Evolutionary conservation across 2,113 vertebrate species (phyloP).

Genomic region (Cebidichthys violaceus): DNA sequence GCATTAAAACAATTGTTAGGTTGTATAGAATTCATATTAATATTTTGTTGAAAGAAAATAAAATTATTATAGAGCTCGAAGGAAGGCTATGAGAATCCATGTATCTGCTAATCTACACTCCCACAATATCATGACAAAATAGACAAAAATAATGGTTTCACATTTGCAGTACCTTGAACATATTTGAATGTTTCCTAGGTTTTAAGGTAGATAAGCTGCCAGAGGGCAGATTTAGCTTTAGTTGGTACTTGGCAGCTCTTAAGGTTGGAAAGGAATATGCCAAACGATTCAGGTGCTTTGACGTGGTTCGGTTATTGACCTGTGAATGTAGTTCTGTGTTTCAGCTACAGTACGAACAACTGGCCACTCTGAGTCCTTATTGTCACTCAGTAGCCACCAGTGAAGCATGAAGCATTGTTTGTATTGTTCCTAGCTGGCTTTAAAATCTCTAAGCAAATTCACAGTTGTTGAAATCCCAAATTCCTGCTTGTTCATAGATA

Average conservation of each 20-base stretch:
- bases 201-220: conserved; percentile 49
- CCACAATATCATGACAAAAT: conserved; percentile 21
- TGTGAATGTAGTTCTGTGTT: conserved; percentile 43
- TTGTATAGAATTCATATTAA: background rate
- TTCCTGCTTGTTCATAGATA: conserved; percentile 50
- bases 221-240: conserved; percentile 53
- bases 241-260: conserved; percentile 50
- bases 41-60: background rate
- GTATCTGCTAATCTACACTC: conserved; percentile 12
- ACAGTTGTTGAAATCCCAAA: conserved; percentile 33
- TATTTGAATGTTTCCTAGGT: conserved; percentile 51
- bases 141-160: conserved; percentile 25
- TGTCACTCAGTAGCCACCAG: conserved; percentile 25
- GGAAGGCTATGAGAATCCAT: background rate
- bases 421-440: conserved; percentile 43
- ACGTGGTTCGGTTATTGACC: conserved; percentile 10
- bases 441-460: conserved; percentile 45
- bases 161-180: conserved; percentile 33
- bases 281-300: conserved; percentile 43
- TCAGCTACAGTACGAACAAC: conserved; percentile 29
- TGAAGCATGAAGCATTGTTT: conserved; percentile 44
- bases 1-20: background rate
- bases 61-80: background rate
- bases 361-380: conserved; percentile 38
- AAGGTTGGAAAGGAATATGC: conserved; percentile 36